phyloP scores from a whole-genome alignment of 2,113 vertebrate species.

The Tiliqua scincoides region DNA sequence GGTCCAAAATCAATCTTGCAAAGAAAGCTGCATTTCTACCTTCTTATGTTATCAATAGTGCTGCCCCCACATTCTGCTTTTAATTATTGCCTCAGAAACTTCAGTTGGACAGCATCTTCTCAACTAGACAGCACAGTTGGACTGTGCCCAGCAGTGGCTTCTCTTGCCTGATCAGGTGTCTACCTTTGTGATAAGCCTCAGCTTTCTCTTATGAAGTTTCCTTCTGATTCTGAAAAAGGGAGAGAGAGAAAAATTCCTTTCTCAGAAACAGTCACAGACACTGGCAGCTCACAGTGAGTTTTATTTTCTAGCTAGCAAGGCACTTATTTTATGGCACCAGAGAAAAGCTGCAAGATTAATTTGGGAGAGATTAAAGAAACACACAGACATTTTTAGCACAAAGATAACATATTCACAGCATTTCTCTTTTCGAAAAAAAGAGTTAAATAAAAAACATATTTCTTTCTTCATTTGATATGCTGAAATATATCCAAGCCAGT shows the following conservation, averaged over 20 bases:
- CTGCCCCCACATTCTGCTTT: slow-evolving; percentile 5
- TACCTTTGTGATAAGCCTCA: slow-evolving; percentile 16
- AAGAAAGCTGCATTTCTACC: slow-evolving; percentile 7
- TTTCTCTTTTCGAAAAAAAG: slow-evolving; percentile 35
- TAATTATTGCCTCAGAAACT: slow-evolving; percentile 28
- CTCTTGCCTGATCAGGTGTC: slow-evolving; percentile 19
- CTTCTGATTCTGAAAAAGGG: slow-evolving; percentile 38
- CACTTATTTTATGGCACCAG: slow-evolving; percentile 51
- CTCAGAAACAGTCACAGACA: slow-evolving; percentile 34
- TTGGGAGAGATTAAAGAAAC: slow-evolving; percentile 48
- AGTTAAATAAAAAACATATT: slow-evolving; percentile 37
- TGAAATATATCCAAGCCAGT: slow-evolving; percentile 36
- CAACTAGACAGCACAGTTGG: slow-evolving; percentile 11
- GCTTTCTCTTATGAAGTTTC: slow-evolving; percentile 24
- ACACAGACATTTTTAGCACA: slow-evolving; percentile 45
- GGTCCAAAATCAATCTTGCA: slow-evolving; percentile 40
- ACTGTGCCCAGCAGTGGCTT: not conserved
- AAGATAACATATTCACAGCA: slow-evolving; percentile 40
- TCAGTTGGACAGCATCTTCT: not conserved
- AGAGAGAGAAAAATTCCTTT: not conserved
- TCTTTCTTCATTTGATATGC: slow-evolving; percentile 31
- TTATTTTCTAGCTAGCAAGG: slow-evolving; percentile 49
- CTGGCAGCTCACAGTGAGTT: slow-evolving; percentile 41
- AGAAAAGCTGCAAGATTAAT: slow-evolving; percentile 47
- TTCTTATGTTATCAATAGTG: not conserved